Base-by-base conservation (phyloP, 1,140 invertebrate genomes). In the Cecropterus lyciades region DNA sequence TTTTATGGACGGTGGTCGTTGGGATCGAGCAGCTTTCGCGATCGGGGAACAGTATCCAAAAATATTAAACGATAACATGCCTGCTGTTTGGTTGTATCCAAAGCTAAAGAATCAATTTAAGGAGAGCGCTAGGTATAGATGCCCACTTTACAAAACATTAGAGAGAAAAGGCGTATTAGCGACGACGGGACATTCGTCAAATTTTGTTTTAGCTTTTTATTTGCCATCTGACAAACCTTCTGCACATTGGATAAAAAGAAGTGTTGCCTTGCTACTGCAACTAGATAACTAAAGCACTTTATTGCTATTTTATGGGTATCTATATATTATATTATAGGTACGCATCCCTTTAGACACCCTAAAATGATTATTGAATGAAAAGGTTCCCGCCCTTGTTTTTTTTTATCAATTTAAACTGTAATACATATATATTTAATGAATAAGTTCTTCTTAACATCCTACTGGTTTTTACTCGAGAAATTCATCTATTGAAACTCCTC, bases 161-260 rank as follows among this genome's bases (percentile, higher is more conserved):
- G 97, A 96, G 69, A 93, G 98, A 66, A 95, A 95, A 75, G 97
- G 97, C 8, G 94, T 95, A 63, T 89, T 96, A 9, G 97, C 97
- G 46, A 98, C 97, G 0, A 98, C 97, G 0, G 97, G 98, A 0
- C 97, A 98, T 89, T 98, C 97, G 0, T 98, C 97, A 0, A 98
- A 98, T 92, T 98, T 96, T 91, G 96, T 98, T 0, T 87, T 98
- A 45, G 95, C 95, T 0, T 94, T 98, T 70, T 93, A 96, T 52
- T 85, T 98, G 15, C 95, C 96, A 13, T 97, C 96, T 0, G 84
- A 95, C 64, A 82, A 94, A 68, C 93, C 94, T 7, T 83, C 95
- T 1, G 92, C 94, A 20, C 97, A 98, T 87, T 98, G 98, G 98
- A 96, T 98, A 1, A 96, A 97, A 90, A 91, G 97, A 55, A 98